Conservation (phyloP, 2,797 vertebrate species). For the Notolepis coatsorum region DNA sequence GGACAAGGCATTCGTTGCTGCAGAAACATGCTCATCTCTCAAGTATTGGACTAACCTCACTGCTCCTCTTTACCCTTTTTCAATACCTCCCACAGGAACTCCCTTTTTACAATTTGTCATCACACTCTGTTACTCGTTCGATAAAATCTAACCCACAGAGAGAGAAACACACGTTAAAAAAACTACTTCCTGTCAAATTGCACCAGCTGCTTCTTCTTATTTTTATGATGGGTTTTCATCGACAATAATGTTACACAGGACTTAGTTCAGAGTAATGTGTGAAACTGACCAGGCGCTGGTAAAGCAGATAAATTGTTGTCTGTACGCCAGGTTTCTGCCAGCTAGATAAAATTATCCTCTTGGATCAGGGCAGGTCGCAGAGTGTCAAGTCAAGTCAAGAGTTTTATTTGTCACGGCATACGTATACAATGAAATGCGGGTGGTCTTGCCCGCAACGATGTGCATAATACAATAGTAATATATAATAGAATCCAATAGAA, state of each 20-base stretch:
- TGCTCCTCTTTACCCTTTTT: conserved; percentile 14
- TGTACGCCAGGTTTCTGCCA: conserved; percentile 41
- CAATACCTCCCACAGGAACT: conserved; percentile 13
- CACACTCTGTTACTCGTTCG: conserved; percentile 29
- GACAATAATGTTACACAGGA: conserved; percentile 36
- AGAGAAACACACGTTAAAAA: conserved; percentile 27
- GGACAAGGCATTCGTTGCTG: background rate
- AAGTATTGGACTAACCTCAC: conserved; percentile 5
- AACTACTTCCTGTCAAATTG: conserved; percentile 18
- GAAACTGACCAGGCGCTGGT: conserved; percentile 45
- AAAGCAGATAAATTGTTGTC: conserved; percentile 47
- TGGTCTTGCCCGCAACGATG: too few species aligned
- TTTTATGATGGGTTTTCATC: conserved; percentile 37
- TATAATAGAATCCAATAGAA: too few species aligned
- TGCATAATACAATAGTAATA: too few species aligned
- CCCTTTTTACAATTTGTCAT: conserved; percentile 29
- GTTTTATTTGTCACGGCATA: too few species aligned
- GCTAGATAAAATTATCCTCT: conserved; percentile 43
- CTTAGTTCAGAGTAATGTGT: conserved; percentile 41
- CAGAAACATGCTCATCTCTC: background rate
- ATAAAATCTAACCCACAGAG: conserved; percentile 28
- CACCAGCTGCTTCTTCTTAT: conserved; percentile 19
- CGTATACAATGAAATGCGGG: too few species aligned
- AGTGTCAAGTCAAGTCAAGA: too few species aligned
- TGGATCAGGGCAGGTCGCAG: conserved; percentile 43